phyloP scores from a whole-genome alignment of 2,888 invertebrate species.

The Pediacus dermestoides region DNA sequence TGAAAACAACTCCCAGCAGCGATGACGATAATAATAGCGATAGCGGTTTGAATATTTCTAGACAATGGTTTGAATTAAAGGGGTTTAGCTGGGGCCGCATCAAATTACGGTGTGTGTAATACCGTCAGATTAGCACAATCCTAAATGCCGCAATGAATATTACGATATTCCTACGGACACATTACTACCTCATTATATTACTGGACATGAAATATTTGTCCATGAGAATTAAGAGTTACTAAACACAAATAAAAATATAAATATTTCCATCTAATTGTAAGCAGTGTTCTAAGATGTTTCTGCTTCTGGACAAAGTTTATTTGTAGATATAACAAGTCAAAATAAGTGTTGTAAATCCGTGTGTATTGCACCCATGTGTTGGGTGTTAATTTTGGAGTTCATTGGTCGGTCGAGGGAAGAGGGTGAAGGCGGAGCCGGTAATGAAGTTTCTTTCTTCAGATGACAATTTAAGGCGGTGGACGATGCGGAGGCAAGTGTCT shows the following conservation, averaged over 20 bases:
- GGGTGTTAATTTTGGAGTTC: constrained; percentile 5
- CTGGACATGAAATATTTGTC: background rate
- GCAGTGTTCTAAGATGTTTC: too few relatives aligned
- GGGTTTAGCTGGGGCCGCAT: constrained; percentile 42
- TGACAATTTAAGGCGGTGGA: constrained; percentile 45
- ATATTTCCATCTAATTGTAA: too few relatives aligned
- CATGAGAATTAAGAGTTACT: too few relatives aligned
- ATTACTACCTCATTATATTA: constrained; percentile 50
- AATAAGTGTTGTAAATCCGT: too few relatives aligned
- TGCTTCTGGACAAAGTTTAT: too few relatives aligned
- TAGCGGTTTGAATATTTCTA: constrained; percentile 37
- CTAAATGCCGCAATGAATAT: constrained; percentile 47
- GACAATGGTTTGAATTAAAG: constrained; percentile 48
- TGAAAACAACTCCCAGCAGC: constrained; percentile 23
- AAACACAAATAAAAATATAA: too few relatives aligned
- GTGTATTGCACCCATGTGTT: constrained; percentile 2
- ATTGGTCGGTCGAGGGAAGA: constrained; percentile 1
- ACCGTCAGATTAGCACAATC: constrained; percentile 51
- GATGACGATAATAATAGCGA: constrained; percentile 25
- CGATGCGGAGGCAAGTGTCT: constrained; percentile 45
- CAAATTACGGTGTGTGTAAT: constrained; percentile 49
- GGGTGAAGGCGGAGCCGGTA: constrained; percentile 26
- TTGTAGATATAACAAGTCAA: too few relatives aligned
- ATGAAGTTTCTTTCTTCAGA: constrained; percentile 46
- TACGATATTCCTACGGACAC: constrained; percentile 47